A percentile compares a stretch with the other conserved stretches of the same genome.
Evolutionary conservation across 2,797 vertebrate genomes (phyloP).

Genomic region (Microhierax caerulescens): DNA sequence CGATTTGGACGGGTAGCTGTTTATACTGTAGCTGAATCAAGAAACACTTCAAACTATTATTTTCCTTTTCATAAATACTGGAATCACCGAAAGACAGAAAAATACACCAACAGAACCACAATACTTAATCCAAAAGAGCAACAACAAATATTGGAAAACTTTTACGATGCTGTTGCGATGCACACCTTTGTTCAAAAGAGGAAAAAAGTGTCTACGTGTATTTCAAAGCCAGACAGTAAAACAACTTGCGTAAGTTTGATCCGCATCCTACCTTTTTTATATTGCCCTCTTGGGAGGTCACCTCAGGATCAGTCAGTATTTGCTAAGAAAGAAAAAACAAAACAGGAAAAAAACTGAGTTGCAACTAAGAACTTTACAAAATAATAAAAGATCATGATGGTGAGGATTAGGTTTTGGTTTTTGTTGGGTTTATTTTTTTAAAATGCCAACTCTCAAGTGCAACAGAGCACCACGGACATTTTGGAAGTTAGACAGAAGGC

Average conservation of each 20-base stretch:
- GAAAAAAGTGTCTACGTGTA: accelerated
- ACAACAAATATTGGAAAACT: neutral
- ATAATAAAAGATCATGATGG: neutral
- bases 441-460: neutral
- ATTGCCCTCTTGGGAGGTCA: constrained; percentile 86
- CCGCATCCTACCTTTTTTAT: constrained; percentile 88
- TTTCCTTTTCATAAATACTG: neutral
- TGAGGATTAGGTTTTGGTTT: too few relatives aligned
- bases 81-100: neutral
- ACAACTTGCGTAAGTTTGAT: neutral
- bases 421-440: too few relatives aligned
- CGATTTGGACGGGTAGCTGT: neutral
- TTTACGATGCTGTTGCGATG: accelerated
- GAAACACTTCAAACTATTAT: neutral
- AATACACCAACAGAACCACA: neutral
- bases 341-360: neutral
- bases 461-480: accelerated
- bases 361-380: neutral
- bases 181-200: neutral
- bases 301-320: constrained; percentile 88
- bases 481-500: neutral
- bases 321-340: constrained; percentile 69
- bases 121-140: neutral
- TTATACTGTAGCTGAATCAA: constrained; percentile 3
- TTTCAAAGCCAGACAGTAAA: neutral